Percentiles rank a stretch among this genome's conserved stretches.
Conservation (phyloP, 2,113 vertebrate species). For the Columbina picui region DNA sequence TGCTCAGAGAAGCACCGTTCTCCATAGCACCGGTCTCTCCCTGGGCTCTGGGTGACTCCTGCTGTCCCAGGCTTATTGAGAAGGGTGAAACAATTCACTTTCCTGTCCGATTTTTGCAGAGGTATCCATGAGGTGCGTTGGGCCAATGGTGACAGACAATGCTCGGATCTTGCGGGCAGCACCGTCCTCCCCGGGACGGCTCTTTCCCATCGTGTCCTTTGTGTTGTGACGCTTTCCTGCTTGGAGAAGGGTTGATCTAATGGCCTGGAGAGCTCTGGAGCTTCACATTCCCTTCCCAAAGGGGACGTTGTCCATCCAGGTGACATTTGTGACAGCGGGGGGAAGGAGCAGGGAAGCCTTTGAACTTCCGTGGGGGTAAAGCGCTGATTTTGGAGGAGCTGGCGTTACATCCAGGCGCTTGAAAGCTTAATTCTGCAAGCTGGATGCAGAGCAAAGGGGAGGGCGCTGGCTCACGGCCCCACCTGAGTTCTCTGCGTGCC, state of each 20-base stretch:
- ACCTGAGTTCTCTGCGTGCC: background rate
- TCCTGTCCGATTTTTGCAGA: background rate
- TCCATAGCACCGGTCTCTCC: accelerated
- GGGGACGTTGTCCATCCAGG: background rate
- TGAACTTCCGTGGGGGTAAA: background rate
- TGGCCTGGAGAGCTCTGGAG: background rate
- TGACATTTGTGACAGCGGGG: background rate
- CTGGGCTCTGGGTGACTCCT: background rate
- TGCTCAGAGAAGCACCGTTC: background rate
- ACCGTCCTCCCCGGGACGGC: background rate
- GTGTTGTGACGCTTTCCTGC: too few relatives aligned
- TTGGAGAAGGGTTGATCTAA: too few relatives aligned
- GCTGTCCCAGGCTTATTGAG: background rate
- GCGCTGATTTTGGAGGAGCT: background rate
- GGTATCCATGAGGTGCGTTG: background rate
- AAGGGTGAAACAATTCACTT: background rate
- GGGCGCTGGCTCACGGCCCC: background rate
- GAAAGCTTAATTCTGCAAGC: background rate
- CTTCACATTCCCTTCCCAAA: background rate
- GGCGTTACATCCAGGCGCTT: background rate
- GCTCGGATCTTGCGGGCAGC: accelerated
- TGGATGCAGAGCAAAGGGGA: constrained; percentile 12
- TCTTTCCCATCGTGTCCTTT: background rate
- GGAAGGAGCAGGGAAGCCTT: constrained; percentile 5
- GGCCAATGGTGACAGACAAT: accelerated